Conservation (phyloP, 2,888 invertebrate genomes). For the Agriotes lineatus region DNA sequence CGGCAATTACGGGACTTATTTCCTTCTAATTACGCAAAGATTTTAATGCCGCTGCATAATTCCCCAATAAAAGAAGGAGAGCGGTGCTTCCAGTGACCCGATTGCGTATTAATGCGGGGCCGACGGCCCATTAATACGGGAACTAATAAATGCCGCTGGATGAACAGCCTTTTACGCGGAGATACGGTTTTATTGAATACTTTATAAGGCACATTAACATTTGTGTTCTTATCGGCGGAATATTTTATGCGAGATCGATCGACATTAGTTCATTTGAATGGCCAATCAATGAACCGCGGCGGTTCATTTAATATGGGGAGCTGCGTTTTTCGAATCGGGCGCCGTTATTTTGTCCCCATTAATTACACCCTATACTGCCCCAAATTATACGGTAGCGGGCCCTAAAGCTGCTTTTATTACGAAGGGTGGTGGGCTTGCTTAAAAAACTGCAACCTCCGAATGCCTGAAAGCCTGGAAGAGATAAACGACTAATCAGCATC, state of each 20-base stretch:
- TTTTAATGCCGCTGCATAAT: slow-evolving; percentile 7
- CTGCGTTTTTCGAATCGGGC: slow-evolving; percentile 7
- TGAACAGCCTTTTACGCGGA: slow-evolving; percentile 17
- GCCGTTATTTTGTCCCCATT: slow-evolving; percentile 8
- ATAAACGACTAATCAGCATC: slow-evolving; percentile 22
- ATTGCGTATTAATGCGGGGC: slow-evolving; percentile 10
- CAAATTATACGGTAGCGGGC: slow-evolving; percentile 2
- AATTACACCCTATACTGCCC: background rate
- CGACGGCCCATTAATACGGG: slow-evolving; percentile 10
- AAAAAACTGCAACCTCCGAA: background rate
- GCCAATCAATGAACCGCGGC: slow-evolving; percentile 22
- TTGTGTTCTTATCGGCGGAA: slow-evolving; percentile 20
- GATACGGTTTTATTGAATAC: slow-evolving; percentile 19
- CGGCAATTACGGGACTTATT: background rate
- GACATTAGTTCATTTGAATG: slow-evolving; percentile 25
- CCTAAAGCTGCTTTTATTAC: slow-evolving; percentile 5
- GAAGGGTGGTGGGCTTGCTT: background rate
- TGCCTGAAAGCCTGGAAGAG: background rate
- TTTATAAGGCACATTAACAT: slow-evolving; percentile 23
- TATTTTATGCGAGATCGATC: slow-evolving; percentile 22
- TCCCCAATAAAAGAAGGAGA: background rate
- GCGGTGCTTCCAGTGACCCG: background rate
- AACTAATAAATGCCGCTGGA: slow-evolving; percentile 16
- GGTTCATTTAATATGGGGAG: slow-evolving; percentile 13
- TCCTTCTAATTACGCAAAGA: slow-evolving; percentile 11